Evolutionary conservation across 2,888 invertebrate species (phyloP), one percentile per base, ranked within the genome.

Genomic region (Troglohyphantes excavatus): DNA sequence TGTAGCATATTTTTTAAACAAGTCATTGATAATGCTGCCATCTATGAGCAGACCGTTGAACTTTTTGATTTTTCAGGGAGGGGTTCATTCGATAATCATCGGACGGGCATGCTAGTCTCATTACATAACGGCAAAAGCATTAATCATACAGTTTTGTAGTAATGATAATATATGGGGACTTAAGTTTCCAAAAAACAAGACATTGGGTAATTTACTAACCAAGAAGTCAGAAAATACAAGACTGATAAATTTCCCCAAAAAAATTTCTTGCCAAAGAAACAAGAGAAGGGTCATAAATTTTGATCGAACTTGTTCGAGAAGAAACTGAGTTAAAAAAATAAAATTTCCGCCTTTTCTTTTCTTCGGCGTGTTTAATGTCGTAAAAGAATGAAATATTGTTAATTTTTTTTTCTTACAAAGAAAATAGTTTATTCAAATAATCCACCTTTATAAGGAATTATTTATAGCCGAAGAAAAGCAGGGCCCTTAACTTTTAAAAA

Each of bases 401-500:
- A 9, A 1, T 13, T 5, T 9, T 53, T 53, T 33, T 39, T n/a
- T n/a, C 33, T 53, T 53, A 17, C 13, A 53, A 53, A n/a, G 2
- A 53, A 53, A n/a, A 13, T 53, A 53, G 13, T 53, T 53, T 53
- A 53, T 53, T 53, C 53, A 53, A 53, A 53, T 53, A 53, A 53
- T 53, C 0, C n/a, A 53, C 53, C 53, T n/a, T 53, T 53, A 53
- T 53, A 53, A 53, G 53, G 17, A 53, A 53, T 53, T 7, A 53
- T 53, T 53, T 53, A 53, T 53, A 53, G 53, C 53, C 2, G 5
- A 2, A 53, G 13, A n/a, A 13, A 53, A 9, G n/a, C 53, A 1
- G 53, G 53, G n/a, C 53, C 53, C 53, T 53, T 53, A 53, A n/a
- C 13, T 53, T 53, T 53, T 53, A n/a, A n/a, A 39, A 53, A 53